A percentile compares a stretch with the other conserved stretches of the same genome.
Evolutionary conservation across 2,113 vertebrate genomes (phyloP).

Genomic region (Nothobranchius kuhntae): DNA sequence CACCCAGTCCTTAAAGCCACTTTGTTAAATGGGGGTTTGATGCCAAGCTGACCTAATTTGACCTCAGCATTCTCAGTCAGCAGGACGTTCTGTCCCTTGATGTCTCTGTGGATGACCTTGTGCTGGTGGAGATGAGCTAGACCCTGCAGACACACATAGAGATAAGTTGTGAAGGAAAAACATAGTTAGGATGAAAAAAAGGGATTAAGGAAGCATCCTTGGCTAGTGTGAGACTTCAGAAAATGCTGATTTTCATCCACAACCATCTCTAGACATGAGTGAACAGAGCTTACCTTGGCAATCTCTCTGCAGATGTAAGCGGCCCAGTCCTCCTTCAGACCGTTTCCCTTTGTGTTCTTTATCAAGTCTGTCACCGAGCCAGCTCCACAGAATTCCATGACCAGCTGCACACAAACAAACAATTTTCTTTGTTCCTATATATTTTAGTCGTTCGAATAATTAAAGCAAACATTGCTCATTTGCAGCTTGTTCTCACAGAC

Average conservation of each 20-base stretch:
- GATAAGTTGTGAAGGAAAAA: slow-evolving; percentile 30
- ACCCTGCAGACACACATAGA: slow-evolving; percentile 76
- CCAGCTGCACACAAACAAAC: slow-evolving; percentile 47
- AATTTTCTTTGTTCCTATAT: too few species aligned
- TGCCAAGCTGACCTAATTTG: slow-evolving; percentile 84
- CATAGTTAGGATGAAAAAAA: slow-evolving; percentile 11
- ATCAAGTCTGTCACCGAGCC: slow-evolving; percentile 82
- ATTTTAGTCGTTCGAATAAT: too few species aligned
- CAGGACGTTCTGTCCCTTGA: slow-evolving; percentile 93
- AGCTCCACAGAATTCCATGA: slow-evolving; percentile 89
- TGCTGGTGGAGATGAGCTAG: slow-evolving; percentile 90
- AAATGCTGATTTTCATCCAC: too few species aligned
- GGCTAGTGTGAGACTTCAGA: too few species aligned
- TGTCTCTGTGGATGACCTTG: slow-evolving; percentile 94
- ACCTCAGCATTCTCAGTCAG: slow-evolving; percentile 91
- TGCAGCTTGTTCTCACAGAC: too few species aligned
- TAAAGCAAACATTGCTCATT: too few species aligned
- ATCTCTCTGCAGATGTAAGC: slow-evolving; percentile 97
- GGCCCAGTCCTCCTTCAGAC: slow-evolving; percentile 87
- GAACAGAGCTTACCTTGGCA: slow-evolving; percentile 81
- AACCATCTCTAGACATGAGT: too few species aligned
- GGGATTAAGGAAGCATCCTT: too few species aligned
- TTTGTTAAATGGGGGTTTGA: slow-evolving; percentile 28
- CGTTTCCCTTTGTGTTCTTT: slow-evolving; percentile 78
- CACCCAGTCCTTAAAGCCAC: slow-evolving; percentile 14